Evolutionary conservation across 2,113 vertebrate genomes (phyloP).

Genomic region (Cercopithecus mona): DNA sequence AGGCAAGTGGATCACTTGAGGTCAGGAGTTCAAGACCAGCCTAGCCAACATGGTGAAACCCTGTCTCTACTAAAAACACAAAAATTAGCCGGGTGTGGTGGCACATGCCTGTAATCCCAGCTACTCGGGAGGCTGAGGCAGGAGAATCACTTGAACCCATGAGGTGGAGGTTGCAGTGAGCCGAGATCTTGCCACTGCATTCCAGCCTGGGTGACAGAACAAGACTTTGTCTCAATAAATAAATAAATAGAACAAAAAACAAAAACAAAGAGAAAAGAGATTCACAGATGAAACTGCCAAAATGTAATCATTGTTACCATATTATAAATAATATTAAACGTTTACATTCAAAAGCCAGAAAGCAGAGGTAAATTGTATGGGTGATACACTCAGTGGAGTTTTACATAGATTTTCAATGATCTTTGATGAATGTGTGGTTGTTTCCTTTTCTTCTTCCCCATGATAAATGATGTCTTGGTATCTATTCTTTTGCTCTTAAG

Average conservation of each 20-base stretch:
- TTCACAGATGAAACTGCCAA: background rate
- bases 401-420: background rate
- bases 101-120: no score
- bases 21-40: no score
- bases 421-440: background rate
- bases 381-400: background rate
- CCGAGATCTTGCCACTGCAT: no score
- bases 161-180: no score
- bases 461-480: background rate
- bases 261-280: background rate
- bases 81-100: no score
- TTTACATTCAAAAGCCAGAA: background rate
- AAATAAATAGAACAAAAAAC: no score
- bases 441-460: background rate
- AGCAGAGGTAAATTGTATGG: background rate
- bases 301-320: background rate
- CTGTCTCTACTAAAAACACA: no score
- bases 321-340: background rate
- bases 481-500: conserved; percentile 11
- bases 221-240: no score
- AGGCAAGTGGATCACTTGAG: background rate
- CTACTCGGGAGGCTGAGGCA: no score
- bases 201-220: no score
- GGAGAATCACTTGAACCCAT: no score
- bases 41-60: no score